Percentiles rank a stretch among this genome's conserved stretches.
These are phyloP conservation scores for Galago senegalensis DNA, from an alignment of 2,797 vertebrate genomes.

Conservation along the genomic window DNA sequence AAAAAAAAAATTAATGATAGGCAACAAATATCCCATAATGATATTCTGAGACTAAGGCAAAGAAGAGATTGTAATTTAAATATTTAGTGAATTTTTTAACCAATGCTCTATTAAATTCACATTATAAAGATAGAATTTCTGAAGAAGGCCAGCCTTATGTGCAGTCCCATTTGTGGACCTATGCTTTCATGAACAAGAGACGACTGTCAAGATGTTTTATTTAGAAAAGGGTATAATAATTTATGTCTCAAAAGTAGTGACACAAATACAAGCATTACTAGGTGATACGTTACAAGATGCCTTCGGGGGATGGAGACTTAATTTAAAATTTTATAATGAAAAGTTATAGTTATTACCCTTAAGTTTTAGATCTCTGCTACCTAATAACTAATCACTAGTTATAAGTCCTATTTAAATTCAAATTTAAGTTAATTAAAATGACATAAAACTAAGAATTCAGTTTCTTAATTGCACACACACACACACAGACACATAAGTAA, in stretches of 20 bases:
- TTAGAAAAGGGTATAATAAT: not conserved
- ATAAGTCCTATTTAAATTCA: not conserved
- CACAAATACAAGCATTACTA: not conserved
- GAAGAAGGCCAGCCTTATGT: not conserved
- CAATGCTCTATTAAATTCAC: not conserved
- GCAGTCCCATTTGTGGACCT: not conserved
- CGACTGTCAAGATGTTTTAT: not conserved
- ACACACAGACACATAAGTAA: not conserved
- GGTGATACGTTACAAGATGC: not conserved
- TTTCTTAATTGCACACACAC: not conserved
- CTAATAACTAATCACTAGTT: not conserved
- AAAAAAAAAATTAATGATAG: not conserved
- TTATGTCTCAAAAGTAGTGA: not conserved
- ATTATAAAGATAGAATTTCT: not conserved
- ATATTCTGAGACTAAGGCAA: not conserved
- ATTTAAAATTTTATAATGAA: not conserved
- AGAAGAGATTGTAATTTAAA: not conserved
- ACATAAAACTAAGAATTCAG: slow-evolving; percentile 33
- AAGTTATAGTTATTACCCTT: not conserved
- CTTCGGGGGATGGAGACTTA: not conserved
- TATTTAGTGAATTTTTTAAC: not conserved
- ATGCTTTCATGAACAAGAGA: not conserved
- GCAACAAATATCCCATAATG: not conserved
- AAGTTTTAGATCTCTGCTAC: not conserved
- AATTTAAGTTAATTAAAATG: slow-evolving; percentile 45